Conservation (phyloP, 2,797 vertebrate species). For the Rhodeus uyekii region DNA sequence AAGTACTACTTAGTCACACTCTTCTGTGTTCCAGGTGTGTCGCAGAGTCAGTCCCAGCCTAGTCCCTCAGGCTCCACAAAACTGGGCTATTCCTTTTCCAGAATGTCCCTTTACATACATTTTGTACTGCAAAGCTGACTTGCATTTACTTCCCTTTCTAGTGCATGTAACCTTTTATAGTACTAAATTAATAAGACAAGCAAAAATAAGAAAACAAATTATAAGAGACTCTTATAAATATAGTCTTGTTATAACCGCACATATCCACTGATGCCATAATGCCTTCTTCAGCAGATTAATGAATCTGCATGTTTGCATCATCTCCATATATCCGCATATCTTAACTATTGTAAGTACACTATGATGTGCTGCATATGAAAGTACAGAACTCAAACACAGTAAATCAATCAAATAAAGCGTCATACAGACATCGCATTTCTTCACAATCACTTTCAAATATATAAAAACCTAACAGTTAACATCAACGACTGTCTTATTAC, state of each 20-base stretch:
- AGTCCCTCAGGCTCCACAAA: slow-evolving; percentile 7
- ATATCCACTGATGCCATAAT: background rate
- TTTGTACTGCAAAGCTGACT: slow-evolving; percentile 12
- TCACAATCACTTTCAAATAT: slow-evolving; percentile 1
- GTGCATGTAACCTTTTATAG: background rate
- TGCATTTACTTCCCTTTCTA: background rate
- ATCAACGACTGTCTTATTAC: background rate
- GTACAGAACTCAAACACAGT: background rate
- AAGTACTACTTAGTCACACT: background rate
- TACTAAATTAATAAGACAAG: slow-evolving; percentile 28
- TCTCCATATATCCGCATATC: background rate
- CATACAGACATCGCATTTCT: background rate
- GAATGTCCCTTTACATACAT: slow-evolving; percentile 11
- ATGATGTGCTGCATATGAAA: background rate
- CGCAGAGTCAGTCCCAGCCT: slow-evolving; percentile 16
- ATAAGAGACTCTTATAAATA: background rate
- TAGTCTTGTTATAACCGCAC: background rate
- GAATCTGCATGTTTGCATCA: background rate
- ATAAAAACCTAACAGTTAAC: background rate
- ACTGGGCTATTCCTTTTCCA: slow-evolving; percentile 19
- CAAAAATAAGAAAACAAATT: background rate
- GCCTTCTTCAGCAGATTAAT: background rate
- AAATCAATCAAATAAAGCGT: too few relatives aligned
- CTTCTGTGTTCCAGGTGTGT: slow-evolving; percentile 29
- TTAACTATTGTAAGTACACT: background rate